A percentile compares a stretch with the other conserved stretches of the same genome.
These are phyloP conservation scores for Andrena hattorfiana DNA, from an alignment of 2,888 invertebrate genomes.

Conservation along the genomic window DNA sequence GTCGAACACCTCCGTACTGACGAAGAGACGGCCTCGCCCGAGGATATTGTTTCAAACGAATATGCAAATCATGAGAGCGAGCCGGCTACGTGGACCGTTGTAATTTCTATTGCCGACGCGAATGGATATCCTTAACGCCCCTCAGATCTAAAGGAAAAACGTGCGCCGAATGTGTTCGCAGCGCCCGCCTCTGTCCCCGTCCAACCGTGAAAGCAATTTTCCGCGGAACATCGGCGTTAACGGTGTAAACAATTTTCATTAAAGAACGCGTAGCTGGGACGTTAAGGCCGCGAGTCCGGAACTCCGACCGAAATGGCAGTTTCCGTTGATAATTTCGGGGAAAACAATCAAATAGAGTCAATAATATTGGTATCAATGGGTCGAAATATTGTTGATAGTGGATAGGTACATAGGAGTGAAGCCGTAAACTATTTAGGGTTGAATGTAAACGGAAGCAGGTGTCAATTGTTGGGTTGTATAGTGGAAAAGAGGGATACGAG, in stretches of 20 bases:
- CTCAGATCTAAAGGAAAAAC: conserved; percentile 79
- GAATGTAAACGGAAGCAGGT: too few species aligned
- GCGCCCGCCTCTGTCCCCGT: conserved; percentile 11
- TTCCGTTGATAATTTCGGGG: background rate
- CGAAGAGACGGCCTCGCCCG: conserved; percentile 69
- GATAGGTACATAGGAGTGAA: too few species aligned
- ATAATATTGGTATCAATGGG: too few species aligned
- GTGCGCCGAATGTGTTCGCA: conserved; percentile 76
- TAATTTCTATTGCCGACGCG: conserved; percentile 81
- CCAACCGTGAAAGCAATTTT: conserved; percentile 51
- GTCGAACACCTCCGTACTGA: conserved; percentile 69
- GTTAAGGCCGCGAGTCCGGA: background rate
- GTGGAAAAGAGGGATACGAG: too few species aligned
- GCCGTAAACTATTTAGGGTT: too few species aligned
- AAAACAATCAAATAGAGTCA: too few species aligned
- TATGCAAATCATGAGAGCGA: conserved; percentile 84
- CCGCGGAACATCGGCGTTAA: conserved; percentile 63
- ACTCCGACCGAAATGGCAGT: background rate
- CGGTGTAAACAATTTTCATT: conserved; percentile 71
- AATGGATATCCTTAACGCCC: conserved; percentile 80
- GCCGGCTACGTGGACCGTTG: conserved; percentile 74
- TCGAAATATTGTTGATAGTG: too few species aligned
- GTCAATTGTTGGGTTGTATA: too few species aligned
- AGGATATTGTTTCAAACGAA: conserved; percentile 85
- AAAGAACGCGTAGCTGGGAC: conserved; percentile 18